Evolutionary conservation across 2,797 vertebrate species (phyloP), one percentile per base, ranked within the genome.

Genomic region (Valencia hispanica): DNA sequence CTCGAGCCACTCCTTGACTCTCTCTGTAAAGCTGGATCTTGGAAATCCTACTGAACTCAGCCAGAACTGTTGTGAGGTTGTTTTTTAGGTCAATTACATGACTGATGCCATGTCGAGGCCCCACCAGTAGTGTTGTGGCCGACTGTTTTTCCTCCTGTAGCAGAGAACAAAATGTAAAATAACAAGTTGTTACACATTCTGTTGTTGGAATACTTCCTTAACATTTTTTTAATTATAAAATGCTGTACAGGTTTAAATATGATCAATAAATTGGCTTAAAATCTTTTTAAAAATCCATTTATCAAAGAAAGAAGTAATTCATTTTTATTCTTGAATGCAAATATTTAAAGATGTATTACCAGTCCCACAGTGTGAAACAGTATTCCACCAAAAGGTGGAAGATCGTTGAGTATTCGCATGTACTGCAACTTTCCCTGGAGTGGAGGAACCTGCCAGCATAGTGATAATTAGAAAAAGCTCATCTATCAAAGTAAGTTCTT

Each of bases 61-160:
- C 95, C 90, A 99, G 93, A 92, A 99, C 97, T 0, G 98, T 99
- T 87, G 98, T 99, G 63, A 99, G 97, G 94, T 99, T 99, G 90
- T 99, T 99, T 94, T 98, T 99, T 88, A 99, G 95, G 93, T 99
- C 98, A 18, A 99, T 99, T 82, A 99, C 98, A 43, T 99, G 98
- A 91, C 98, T 99, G 88, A 99, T 99, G 73, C 98, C 98, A 0
- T 99, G 98, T 71, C 97, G 96, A 25, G 98, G 98, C 70, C 98
- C 98, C 86, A 99, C 97, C 81, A 99, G 94, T 71, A 99, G 95
- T 1, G 95, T 98, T 80, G 97, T 99, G 76, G 97, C 97, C 12
- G 97, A 96, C 81, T 99, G 96, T 92, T 99, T 99, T 88, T 99
- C 97, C 0, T 98, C 98, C 98, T 99, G 90, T 25, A 39, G 70